phyloP scores from a whole-genome alignment of 1,140 invertebrate genomes.

The Cardiocondyla obscurior region DNA sequence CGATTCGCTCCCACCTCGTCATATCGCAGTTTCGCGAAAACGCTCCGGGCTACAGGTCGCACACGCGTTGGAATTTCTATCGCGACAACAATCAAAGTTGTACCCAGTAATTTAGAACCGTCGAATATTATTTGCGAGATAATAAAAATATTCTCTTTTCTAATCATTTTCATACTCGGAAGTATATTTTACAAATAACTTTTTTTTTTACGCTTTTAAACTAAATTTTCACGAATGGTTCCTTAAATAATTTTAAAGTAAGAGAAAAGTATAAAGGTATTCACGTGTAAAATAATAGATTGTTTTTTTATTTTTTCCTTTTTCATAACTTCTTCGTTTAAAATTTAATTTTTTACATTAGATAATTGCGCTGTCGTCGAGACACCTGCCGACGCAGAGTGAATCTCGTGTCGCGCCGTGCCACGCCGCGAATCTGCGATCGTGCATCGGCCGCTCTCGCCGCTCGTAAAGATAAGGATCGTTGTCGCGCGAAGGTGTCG shows the following conservation, averaged over 20 bases:
- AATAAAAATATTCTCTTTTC: not conserved
- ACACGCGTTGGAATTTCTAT: not conserved
- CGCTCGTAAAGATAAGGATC: constrained; percentile 74
- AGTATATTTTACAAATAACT: not conserved
- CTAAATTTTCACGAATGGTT: not conserved
- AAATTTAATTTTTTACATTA: not conserved
- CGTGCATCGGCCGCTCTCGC: constrained; percentile 46
- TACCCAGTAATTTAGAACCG: not conserved
- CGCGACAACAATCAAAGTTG: not conserved
- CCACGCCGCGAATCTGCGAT: constrained; percentile 31
- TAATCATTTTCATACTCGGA: not conserved
- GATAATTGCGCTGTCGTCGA: not conserved
- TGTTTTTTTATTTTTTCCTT: not conserved
- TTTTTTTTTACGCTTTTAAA: not conserved
- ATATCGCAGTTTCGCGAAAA: constrained; percentile 14
- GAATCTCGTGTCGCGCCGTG: not conserved
- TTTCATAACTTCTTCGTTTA: too few relatives aligned
- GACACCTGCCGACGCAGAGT: constrained; percentile 7
- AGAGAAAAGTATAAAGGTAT: not conserved
- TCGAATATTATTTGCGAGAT: not conserved
- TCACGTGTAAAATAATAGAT: not conserved
- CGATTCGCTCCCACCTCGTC: not conserved
- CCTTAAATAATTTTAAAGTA: not conserved
- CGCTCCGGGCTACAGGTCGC: constrained; percentile 12
- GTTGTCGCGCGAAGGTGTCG: constrained; percentile 69